Conservation (phyloP, 1,140 invertebrate genomes). For the Teleogryllus occipitalis region DNA sequence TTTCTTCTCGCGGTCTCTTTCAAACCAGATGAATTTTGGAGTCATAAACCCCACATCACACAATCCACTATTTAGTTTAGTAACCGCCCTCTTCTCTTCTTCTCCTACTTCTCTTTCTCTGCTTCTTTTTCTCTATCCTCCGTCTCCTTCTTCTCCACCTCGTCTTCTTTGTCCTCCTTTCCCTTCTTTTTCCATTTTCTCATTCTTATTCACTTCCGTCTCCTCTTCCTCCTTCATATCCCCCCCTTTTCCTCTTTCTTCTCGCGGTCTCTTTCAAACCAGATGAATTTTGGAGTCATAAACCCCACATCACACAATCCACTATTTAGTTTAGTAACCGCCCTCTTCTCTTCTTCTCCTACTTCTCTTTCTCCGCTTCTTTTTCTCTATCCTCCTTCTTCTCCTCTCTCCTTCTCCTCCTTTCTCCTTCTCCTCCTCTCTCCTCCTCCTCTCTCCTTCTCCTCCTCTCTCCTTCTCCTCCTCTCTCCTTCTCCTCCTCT, state of each 20-base stretch:
- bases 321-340: background rate
- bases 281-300: too few relatives aligned
- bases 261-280: background rate
- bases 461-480: background rate
- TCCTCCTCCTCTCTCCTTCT: background rate
- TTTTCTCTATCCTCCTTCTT: background rate
- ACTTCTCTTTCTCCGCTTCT: background rate
- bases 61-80: too few relatives aligned
- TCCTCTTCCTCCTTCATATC: background rate
- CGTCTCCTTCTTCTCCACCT: background rate
- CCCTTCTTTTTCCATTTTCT: background rate
- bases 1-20: background rate
- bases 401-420: background rate
- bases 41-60: background rate
- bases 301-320: background rate
- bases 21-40: too few relatives aligned
- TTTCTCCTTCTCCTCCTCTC: background rate
- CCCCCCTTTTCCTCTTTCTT: background rate
- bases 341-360: slow-evolving; percentile 1
- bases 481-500: background rate
- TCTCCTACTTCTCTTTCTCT: background rate
- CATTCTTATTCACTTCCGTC: too few relatives aligned
- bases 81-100: background rate
- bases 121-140: background rate
- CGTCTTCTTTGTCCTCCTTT: background rate